Evolutionary conservation across 2,113 vertebrate species (phyloP).

Genomic region (Pleuronectes platessa): DNA sequence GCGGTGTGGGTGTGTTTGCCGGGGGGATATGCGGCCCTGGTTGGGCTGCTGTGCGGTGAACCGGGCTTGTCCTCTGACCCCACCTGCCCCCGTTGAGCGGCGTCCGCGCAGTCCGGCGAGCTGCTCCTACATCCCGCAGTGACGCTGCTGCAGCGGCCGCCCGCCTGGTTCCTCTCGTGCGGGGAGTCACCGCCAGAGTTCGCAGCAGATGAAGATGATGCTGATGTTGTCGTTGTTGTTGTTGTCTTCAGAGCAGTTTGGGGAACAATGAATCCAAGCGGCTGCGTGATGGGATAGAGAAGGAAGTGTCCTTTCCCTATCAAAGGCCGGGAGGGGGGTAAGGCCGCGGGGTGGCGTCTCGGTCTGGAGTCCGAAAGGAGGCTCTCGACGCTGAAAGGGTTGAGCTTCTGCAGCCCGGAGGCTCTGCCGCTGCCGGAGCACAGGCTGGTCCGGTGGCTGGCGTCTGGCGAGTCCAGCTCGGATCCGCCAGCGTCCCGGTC

Average conservation of each 20-base stretch:
- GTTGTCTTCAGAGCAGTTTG: conserved; percentile 87
- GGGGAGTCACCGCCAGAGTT: conserved; percentile 74
- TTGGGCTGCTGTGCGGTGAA: conserved; percentile 74
- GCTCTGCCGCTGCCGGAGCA: conserved; percentile 77
- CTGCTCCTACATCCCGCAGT: conserved; percentile 69
- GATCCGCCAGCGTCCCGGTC: conserved; percentile 82
- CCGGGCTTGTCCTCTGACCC: conserved; percentile 69
- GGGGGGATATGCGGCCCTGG: conserved; percentile 61
- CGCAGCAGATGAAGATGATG: background rate
- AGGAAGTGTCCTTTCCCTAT: conserved; percentile 95
- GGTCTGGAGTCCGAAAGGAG: conserved; percentile 93
- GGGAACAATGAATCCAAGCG: conserved; percentile 94
- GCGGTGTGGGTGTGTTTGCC: conserved; percentile 69
- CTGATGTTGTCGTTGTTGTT: conserved; percentile 14
- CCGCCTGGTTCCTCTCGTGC: conserved; percentile 42
- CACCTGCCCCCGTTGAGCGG: conserved; percentile 55
- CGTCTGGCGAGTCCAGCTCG: conserved; percentile 83
- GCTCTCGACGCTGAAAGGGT: conserved; percentile 96
- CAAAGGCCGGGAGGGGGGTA: conserved; percentile 88
- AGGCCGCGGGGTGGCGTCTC: conserved; percentile 87
- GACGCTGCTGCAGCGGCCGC: conserved; percentile 48
- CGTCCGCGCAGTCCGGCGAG: conserved; percentile 55
- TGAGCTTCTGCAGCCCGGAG: conserved; percentile 87
- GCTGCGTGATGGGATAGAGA: conserved; percentile 95
- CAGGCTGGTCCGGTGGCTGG: conserved; percentile 79